Percentiles rank a stretch among this genome's conserved stretches.
phyloP scores from a whole-genome alignment of 2,113 vertebrate species.

The Halcyon malimbica region DNA sequence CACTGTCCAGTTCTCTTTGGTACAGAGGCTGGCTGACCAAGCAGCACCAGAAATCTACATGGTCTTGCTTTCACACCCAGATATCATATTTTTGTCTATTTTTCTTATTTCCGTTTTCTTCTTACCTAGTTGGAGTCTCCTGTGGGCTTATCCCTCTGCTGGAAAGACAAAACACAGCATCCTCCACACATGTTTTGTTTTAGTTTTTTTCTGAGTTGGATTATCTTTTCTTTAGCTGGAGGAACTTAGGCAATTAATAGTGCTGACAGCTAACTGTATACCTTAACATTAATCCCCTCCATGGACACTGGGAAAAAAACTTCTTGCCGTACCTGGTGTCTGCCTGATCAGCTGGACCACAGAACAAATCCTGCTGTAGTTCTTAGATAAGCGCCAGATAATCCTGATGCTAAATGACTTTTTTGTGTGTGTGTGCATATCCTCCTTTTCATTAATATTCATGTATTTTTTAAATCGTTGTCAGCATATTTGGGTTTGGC shows the following conservation, averaged over 20 bases:
- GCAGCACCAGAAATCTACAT: accelerated
- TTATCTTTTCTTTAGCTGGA: background rate
- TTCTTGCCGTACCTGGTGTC: background rate
- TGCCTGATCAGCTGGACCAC: background rate
- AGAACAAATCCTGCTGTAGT: background rate
- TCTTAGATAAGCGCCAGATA: background rate
- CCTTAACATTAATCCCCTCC: background rate
- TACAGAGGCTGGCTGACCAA: background rate
- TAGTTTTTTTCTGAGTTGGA: background rate
- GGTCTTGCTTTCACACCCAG: background rate
- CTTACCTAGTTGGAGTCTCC: background rate
- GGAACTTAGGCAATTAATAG: background rate
- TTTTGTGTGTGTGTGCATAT: background rate
- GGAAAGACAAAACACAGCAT: background rate
- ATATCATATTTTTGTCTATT: background rate
- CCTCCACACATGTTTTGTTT: background rate
- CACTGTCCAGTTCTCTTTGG: background rate
- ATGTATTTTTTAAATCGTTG: background rate
- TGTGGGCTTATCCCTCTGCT: background rate
- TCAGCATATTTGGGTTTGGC: background rate
- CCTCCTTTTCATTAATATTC: background rate
- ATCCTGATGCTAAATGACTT: background rate
- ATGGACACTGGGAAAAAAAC: background rate
- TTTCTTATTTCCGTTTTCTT: background rate
- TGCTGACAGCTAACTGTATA: background rate